phyloP scores from a whole-genome alignment of 2,797 vertebrate species.

The Salmo trutta region DNA sequence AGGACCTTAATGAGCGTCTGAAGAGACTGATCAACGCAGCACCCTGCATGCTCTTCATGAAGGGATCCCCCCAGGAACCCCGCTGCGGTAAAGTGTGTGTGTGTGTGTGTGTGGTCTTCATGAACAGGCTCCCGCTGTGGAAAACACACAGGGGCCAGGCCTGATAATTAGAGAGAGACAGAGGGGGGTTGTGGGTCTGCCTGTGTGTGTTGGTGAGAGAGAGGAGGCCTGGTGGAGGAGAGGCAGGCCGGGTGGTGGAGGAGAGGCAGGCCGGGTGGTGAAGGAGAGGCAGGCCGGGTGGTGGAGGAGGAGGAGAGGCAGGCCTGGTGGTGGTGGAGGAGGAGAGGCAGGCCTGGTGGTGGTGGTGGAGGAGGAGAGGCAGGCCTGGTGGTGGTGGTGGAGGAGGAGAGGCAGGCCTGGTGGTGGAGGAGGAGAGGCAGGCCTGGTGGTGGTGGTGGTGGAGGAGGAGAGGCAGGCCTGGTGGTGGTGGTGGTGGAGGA shows the following conservation, averaged over 20 bases:
- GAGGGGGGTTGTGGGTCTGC: too few species aligned
- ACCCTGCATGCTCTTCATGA: slow-evolving; percentile 97
- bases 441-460: not conserved
- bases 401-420: too few species aligned
- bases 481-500: too few species aligned
- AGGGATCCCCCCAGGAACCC: slow-evolving; percentile 89
- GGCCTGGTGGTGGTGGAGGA: not conserved
- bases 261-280: too few species aligned
- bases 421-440: too few species aligned
- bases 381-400: too few species aligned
- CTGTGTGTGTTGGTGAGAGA: too few species aligned
- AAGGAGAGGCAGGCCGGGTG: too few species aligned
- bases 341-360: not conserved
- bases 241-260: too few species aligned
- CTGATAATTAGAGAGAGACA: not conserved
- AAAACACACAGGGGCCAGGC: slow-evolving; percentile 15
- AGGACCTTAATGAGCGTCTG: slow-evolving; percentile 81
- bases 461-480: not conserved
- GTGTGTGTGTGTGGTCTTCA: not conserved
- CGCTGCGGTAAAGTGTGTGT: slow-evolving; percentile 81
- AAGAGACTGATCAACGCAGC: slow-evolving; percentile 84
- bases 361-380: not conserved
- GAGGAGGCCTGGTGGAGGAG: too few species aligned
- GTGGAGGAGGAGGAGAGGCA: too few species aligned
- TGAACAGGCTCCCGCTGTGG: too few species aligned